A percentile compares a stretch with the other conserved stretches of the same genome.
These are phyloP conservation scores for Clepsis dumicolana DNA, from an alignment of 2,888 invertebrate genomes.

Conservation along the genomic window DNA sequence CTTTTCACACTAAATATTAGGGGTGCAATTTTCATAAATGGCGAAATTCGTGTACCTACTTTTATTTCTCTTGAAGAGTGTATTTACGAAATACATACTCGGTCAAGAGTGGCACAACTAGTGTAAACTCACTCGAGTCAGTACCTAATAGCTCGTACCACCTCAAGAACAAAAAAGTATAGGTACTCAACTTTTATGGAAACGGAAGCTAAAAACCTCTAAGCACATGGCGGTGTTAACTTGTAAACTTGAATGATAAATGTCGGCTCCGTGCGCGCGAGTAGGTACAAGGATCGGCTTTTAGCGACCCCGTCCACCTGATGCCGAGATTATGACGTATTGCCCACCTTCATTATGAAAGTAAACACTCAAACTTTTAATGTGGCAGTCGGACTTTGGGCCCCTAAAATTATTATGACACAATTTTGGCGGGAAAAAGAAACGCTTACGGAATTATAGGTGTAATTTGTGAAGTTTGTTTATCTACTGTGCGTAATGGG, in stretches of 20 bases:
- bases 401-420: slow-evolving; percentile 36
- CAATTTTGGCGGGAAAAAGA: slow-evolving; percentile 10
- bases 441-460: slow-evolving; percentile 20
- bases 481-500: neutral
- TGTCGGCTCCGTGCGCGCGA: slow-evolving; percentile 31
- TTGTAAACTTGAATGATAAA: slow-evolving; percentile 43
- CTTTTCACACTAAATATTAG: no score
- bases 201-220: slow-evolving; percentile 40
- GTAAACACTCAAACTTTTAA: slow-evolving; percentile 42
- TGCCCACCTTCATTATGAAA: slow-evolving; percentile 40
- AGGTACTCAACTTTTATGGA: slow-evolving; percentile 34
- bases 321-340: slow-evolving; percentile 42
- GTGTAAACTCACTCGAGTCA: no score
- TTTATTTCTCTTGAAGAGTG: no score
- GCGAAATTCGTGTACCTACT: no score
- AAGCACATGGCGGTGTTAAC: slow-evolving; percentile 37
- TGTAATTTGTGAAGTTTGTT: slow-evolving; percentile 16
- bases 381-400: slow-evolving; percentile 23
- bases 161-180: slow-evolving; percentile 16
- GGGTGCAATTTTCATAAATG: no score
- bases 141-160: neutral
- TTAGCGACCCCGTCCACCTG: slow-evolving; percentile 40
- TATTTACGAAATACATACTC: no score
- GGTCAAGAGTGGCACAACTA: no score
- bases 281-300: slow-evolving; percentile 43